Percentiles rank a stretch among this genome's conserved stretches.
Evolutionary conservation across 2,888 invertebrate genomes (phyloP).

Genomic region (Tigriopus californicus): DNA sequence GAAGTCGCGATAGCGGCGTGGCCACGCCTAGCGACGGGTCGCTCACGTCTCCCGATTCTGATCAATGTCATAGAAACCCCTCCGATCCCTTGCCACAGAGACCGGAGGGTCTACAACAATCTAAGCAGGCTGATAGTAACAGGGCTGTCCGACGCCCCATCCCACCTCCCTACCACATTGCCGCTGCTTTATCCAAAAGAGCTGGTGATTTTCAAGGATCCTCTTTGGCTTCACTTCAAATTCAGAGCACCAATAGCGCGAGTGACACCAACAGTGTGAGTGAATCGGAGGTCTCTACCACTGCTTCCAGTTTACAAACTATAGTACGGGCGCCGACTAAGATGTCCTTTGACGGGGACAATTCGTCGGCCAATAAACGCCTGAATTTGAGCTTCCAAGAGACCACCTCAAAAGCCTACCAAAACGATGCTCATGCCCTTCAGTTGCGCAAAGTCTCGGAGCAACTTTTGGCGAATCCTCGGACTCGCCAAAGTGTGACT

Average conservation of each 20-base stretch:
- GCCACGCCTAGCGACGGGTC: neutral
- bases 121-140: slow-evolving; percentile 8
- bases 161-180: slow-evolving; percentile 67
- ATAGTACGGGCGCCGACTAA: slow-evolving; percentile 3
- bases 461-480: neutral
- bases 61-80: slow-evolving; percentile 3
- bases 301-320: slow-evolving; percentile 14
- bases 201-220: slow-evolving; percentile 26
- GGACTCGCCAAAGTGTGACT: neutral
- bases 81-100: slow-evolving; percentile 10
- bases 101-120: slow-evolving; percentile 5
- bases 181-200: slow-evolving; percentile 61
- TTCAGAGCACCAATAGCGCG: neutral
- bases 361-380: neutral
- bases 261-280: neutral
- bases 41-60: neutral
- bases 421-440: neutral
- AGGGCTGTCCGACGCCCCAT: slow-evolving; percentile 14
- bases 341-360: neutral
- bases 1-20: slow-evolving; percentile 4
- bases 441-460: slow-evolving; percentile 14
- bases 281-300: slow-evolving; percentile 10
- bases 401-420: no score
- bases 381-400: no score
- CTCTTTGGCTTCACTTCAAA: neutral